These are phyloP conservation scores for Hylaea fasciaria DNA, from an alignment of 2,888 invertebrate genomes.

Conservation along the genomic window DNA sequence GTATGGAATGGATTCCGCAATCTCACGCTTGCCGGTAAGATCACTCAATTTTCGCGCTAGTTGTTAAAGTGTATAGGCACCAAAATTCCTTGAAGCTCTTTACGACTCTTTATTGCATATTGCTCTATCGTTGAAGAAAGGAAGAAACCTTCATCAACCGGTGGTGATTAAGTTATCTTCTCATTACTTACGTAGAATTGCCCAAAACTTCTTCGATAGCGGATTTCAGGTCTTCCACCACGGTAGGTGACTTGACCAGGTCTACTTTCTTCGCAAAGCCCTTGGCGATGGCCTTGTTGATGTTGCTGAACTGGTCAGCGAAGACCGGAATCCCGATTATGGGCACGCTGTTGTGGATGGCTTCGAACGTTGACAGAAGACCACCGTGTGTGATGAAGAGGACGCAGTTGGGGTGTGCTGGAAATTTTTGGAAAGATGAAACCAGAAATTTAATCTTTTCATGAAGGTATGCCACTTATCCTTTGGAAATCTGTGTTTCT, in stretches of 20 bases:
- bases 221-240: slow-evolving; percentile 39
- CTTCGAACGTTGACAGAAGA: slow-evolving; percentile 63
- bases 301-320: slow-evolving; percentile 62
- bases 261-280: slow-evolving; percentile 58
- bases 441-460: too few relatives aligned
- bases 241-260: slow-evolving; percentile 32
- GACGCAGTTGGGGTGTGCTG: slow-evolving; percentile 69
- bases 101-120: too few relatives aligned
- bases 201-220: slow-evolving; percentile 56
- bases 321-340: slow-evolving; percentile 64
- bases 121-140: too few relatives aligned
- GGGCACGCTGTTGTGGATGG: slow-evolving; percentile 60
- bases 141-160: too few relatives aligned
- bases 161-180: too few relatives aligned
- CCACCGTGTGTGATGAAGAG: slow-evolving; percentile 74
- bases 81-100: too few relatives aligned
- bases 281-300: slow-evolving; percentile 53
- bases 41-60: too few relatives aligned
- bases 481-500: not conserved
- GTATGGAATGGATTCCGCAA: too few relatives aligned
- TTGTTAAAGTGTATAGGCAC: too few relatives aligned
- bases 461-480: too few relatives aligned
- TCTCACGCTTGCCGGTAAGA: too few relatives aligned
- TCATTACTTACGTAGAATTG: slow-evolving; percentile 53
- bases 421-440: too few relatives aligned